These are phyloP conservation scores for Sphenodon punctatus DNA, from an alignment of 2,797 vertebrate species.

Conservation along the genomic window DNA sequence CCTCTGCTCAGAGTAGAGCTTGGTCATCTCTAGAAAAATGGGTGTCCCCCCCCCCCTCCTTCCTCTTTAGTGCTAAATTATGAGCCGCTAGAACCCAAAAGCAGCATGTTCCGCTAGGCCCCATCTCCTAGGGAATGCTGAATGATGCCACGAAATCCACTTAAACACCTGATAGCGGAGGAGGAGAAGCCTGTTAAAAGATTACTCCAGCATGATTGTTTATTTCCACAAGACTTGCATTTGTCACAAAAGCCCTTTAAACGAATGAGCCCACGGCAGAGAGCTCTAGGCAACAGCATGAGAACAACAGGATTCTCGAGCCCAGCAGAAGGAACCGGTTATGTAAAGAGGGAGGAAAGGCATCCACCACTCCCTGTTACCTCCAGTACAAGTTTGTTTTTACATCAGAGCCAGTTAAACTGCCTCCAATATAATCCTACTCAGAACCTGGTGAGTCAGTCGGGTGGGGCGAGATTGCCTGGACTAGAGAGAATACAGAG, in stretches of 20 bases:
- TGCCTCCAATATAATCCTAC: constrained; percentile 43
- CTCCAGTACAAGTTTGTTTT: neutral
- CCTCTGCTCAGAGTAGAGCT: neutral
- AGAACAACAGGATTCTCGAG: neutral
- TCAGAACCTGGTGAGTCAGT: constrained; percentile 55
- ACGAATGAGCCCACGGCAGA: constrained; percentile 23
- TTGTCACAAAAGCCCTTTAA: constrained; percentile 44
- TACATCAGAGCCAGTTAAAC: neutral
- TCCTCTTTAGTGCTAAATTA: neutral
- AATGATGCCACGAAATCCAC: constrained; percentile 37
- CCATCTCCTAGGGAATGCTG: constrained; percentile 41
- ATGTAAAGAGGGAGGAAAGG: neutral
- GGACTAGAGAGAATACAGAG: constrained; percentile 30
- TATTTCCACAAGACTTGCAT: constrained; percentile 25
- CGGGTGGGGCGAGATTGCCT: constrained; percentile 51
- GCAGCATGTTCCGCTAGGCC: constrained; percentile 22
- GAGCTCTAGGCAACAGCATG: neutral
- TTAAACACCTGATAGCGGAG: constrained; percentile 6
- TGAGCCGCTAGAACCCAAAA: neutral
- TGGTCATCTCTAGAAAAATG: constrained; percentile 28
- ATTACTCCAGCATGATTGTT: constrained; percentile 24
- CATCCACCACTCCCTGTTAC: too few relatives aligned
- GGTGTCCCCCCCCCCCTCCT: neutral
- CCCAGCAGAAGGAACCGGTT: constrained; percentile 10
- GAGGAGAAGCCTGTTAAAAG: constrained; percentile 46